These are phyloP conservation scores for Thaleichthys pacificus DNA, from an alignment of 2,797 vertebrate genomes.

Conservation along the genomic window DNA sequence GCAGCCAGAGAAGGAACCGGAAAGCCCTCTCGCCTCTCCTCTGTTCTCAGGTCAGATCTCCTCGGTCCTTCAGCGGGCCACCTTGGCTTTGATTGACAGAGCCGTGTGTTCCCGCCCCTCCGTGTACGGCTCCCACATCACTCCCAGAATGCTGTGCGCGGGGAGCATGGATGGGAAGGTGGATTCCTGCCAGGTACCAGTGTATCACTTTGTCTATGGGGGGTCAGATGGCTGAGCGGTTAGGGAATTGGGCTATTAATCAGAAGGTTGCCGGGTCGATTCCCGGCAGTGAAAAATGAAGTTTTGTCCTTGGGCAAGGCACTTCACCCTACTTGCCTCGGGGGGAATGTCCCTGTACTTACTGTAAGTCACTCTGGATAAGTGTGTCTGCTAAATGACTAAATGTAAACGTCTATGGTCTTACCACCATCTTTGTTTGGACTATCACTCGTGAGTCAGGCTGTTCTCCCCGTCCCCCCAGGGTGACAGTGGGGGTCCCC, in stretches of 20 bases:
- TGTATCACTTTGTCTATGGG: not conserved
- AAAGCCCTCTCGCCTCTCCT: not conserved
- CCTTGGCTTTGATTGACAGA: constrained; percentile 70
- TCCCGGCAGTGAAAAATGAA: too few relatives aligned
- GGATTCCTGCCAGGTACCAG: constrained; percentile 88
- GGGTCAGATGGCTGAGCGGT: too few relatives aligned
- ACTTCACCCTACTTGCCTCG: too few relatives aligned
- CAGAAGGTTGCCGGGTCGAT: too few relatives aligned
- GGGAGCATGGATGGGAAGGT: constrained; percentile 76
- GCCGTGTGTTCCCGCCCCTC: constrained; percentile 68
- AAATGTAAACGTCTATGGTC: not conserved
- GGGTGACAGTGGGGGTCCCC: constrained; percentile 93
- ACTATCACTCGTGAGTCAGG: not conserved
- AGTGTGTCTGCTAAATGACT: too few relatives aligned
- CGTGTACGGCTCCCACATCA: constrained; percentile 75
- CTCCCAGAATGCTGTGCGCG: constrained; percentile 84
- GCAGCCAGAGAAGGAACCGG: too few relatives aligned
- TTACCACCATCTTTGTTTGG: too few relatives aligned
- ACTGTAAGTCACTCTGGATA: too few relatives aligned
- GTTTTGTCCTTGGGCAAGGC: too few relatives aligned
- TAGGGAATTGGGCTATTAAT: too few relatives aligned
- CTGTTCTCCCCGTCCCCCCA: constrained; percentile 46
- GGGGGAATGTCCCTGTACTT: too few relatives aligned
- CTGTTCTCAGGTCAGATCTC: constrained; percentile 64
- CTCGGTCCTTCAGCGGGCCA: constrained; percentile 78